These are phyloP conservation scores for Lordiphosa fenestrarum DNA, from an alignment of 2,888 invertebrate genomes.

Conservation along the genomic window DNA sequence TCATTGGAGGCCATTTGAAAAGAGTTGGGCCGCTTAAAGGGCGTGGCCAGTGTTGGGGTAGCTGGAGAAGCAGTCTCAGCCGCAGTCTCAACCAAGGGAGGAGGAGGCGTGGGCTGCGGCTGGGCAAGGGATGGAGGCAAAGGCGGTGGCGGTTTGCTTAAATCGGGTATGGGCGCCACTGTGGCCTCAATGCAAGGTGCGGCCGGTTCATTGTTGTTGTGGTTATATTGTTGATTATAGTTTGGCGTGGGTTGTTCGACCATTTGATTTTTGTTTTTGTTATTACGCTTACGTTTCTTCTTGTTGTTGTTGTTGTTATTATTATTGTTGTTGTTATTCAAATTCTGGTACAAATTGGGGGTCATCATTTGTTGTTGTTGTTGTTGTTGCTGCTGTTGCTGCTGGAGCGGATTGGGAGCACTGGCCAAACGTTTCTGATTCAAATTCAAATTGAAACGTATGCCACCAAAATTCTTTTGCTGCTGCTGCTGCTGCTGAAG, in stretches of 20 bases:
- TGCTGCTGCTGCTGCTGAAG: slow-evolving; percentile 53
- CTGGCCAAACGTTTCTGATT: slow-evolving; percentile 79
- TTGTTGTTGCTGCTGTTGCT: slow-evolving; percentile 42
- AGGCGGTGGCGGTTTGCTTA: slow-evolving; percentile 78
- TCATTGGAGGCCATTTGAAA: slow-evolving; percentile 83
- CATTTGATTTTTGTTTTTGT: slow-evolving; percentile 81
- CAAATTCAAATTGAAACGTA: slow-evolving; percentile 82
- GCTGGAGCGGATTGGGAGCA: slow-evolving; percentile 77
- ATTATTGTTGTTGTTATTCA: slow-evolving; percentile 17
- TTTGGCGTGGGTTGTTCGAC: slow-evolving; percentile 33
- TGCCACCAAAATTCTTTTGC: slow-evolving; percentile 81
- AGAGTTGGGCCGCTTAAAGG: slow-evolving; percentile 77
- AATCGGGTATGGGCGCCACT: slow-evolving; percentile 62
- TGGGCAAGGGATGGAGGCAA: slow-evolving; percentile 27
- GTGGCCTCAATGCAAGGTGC: slow-evolving; percentile 17
- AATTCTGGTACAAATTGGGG: slow-evolving; percentile 4
- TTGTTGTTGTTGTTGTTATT: slow-evolving; percentile 78
- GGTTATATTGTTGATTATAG: slow-evolving; percentile 36
- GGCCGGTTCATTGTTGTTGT: slow-evolving; percentile 14
- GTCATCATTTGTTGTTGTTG: slow-evolving; percentile 22
- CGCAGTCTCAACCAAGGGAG: not conserved
- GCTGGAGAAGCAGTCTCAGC: not conserved
- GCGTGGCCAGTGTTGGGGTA: not conserved
- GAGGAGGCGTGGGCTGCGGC: not conserved
- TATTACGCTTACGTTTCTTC: slow-evolving; percentile 89